Evolutionary conservation across 2,797 vertebrate genomes (phyloP), one percentile per base, ranked within the genome.

Genomic region (Nyctibius grandis): DNA sequence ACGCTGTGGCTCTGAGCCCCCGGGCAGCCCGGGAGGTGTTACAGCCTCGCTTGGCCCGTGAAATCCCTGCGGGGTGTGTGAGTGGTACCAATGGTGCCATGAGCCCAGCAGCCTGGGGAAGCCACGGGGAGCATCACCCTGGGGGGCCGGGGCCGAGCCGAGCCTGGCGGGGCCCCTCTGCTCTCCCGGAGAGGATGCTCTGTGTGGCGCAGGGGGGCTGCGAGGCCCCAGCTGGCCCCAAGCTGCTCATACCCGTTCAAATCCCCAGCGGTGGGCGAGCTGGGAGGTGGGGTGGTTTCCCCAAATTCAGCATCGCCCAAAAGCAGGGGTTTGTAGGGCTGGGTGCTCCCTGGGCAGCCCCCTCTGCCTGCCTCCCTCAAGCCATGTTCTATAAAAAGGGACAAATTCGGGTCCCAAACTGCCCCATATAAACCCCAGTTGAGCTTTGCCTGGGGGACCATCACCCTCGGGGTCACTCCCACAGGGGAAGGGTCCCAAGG

Each of bases 71-170:
- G 3, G 57, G 28, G 25, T 42, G 42, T 34, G 25, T 13, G 36
- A 22, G 7, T 13, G 33, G 33, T 12, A 6, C 38, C 13, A n/a
- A 13, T 1, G 12, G 59, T 9, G 53, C n/a, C 73, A 18, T 12
- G 36, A 72, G 44, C 42, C 59, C 57, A 50, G 34, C 12, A 20
- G 57, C 1, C 3, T 17, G 34, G 50, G 59, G 67, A 42, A 12
- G 11, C 21, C 42, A 25, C 1, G 1, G 33, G 50, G 67, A 73
- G 36, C 85, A 23, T 65, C 50, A 9, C 26, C 36, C 19, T 2
- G 1, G 21, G 45, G 53, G 9, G 3, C 38, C 0, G 2, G 44
- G 36, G 36, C 53, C 0, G 1, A 25, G 56, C 48, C 0, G 10
- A 69, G 38, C 63, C 38, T 23, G 73, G 47, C 48, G 42, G 42